Evolutionary conservation across 2,888 invertebrate genomes (phyloP).

Genomic region (Eilema caniola): DNA sequence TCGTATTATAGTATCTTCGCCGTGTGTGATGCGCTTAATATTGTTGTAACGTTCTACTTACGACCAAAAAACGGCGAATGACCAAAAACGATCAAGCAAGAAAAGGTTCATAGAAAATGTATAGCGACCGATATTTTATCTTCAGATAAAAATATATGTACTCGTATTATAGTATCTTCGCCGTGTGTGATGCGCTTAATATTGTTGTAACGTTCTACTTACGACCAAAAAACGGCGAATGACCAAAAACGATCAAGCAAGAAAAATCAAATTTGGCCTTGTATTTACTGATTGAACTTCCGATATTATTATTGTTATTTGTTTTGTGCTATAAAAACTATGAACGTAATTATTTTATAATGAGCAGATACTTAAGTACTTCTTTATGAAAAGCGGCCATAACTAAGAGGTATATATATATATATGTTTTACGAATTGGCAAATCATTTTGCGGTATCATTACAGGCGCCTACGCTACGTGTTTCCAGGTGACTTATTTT

Average conservation of each 20-base stretch:
- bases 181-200: too few relatives aligned
- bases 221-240: not conserved
- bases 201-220: not conserved
- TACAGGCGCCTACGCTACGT: too few relatives aligned
- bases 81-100: slow-evolving; percentile 1
- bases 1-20: too few relatives aligned
- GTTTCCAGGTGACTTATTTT: too few relatives aligned
- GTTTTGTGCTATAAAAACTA: not conserved
- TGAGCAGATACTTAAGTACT: not conserved
- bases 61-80: not conserved
- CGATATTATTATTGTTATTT: not conserved
- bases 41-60: not conserved
- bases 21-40: too few relatives aligned
- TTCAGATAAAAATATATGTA: too few relatives aligned
- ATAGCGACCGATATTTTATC: too few relatives aligned
- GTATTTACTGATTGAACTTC: not conserved
- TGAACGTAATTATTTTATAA: not conserved
- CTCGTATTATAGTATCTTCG: too few relatives aligned
- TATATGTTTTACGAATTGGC: not conserved
- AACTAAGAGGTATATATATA: too few relatives aligned
- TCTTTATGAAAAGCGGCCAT: not conserved
- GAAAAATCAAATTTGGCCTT: not conserved
- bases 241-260: not conserved
- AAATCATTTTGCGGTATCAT: not conserved
- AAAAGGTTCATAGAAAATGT: too few relatives aligned